Conservation (phyloP, 1,140 invertebrate genomes). For the Manduca sexta region DNA sequence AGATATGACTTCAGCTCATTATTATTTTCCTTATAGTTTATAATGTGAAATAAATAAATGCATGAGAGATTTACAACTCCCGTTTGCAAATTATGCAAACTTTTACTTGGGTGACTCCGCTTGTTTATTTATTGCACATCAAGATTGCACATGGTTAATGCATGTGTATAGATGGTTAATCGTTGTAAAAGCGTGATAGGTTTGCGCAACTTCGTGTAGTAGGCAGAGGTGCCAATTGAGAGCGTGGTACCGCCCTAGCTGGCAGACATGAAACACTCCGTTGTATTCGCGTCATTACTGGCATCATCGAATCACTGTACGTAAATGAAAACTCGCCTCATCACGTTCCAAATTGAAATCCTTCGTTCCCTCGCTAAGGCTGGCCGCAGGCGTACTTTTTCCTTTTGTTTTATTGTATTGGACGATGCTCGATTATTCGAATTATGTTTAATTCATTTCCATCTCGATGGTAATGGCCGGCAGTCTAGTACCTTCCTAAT, state of each 20-base stretch:
- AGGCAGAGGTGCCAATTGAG: not conserved
- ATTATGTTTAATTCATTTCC: constrained; percentile 71
- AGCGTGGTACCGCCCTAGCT: not conserved
- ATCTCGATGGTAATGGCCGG: constrained; percentile 47
- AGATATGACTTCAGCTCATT: constrained; percentile 63
- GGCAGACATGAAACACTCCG: constrained; percentile 5
- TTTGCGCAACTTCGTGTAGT: constrained; percentile 16
- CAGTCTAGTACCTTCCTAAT: constrained; percentile 18
- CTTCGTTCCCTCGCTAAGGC: constrained; percentile 46
- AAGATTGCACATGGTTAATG: too few species aligned
- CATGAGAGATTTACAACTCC: constrained; percentile 32
- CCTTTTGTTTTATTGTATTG: constrained; percentile 64
- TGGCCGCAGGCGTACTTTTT: constrained; percentile 45
- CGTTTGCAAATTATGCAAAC: not conserved
- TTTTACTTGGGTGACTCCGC: too few species aligned
- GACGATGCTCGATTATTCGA: constrained; percentile 62
- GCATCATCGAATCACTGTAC: constrained; percentile 25
- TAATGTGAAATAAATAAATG: constrained; percentile 33
- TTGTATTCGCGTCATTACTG: constrained; percentile 22
- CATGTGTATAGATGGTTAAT: too few species aligned
- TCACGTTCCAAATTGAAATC: constrained; percentile 72
- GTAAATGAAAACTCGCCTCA: constrained; percentile 61
- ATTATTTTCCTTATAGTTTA: constrained; percentile 58
- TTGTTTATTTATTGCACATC: too few species aligned
- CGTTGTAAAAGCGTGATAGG: constrained; percentile 25